phyloP scores from a whole-genome alignment of 37 sponge, comb jelly and placozoan species.

The Cliona cf. orientalis region DNA sequence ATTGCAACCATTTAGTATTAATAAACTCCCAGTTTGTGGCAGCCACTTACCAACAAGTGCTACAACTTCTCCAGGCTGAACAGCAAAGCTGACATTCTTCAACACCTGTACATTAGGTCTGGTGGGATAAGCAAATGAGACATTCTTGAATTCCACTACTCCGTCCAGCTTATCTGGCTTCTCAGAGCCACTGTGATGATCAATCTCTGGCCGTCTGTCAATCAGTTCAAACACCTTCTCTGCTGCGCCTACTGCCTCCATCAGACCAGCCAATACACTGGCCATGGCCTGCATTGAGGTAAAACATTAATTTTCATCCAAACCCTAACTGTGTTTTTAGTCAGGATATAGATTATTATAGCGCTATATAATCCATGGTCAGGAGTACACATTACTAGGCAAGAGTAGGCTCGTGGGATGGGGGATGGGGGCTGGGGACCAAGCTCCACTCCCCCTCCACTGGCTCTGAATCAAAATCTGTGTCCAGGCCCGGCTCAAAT shows the following conservation, averaged over 20 bases:
- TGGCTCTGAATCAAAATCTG: too few species aligned
- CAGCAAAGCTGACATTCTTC: slow-evolving; percentile 33
- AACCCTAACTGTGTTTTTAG: too few species aligned
- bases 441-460: too few species aligned
- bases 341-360: too few species aligned
- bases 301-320: too few species aligned
- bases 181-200: slow-evolving; percentile 12
- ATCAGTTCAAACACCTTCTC: slow-evolving; percentile 69
- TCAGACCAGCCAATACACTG: slow-evolving; percentile 57
- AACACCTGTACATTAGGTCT: slow-evolving; percentile 43
- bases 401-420: too few species aligned
- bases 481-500: too few species aligned
- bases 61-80: slow-evolving; percentile 56
- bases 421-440: too few species aligned
- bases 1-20: too few species aligned
- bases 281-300: slow-evolving; percentile 43
- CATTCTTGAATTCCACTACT: slow-evolving; percentile 47
- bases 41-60: slow-evolving; percentile 44
- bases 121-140: slow-evolving; percentile 55
- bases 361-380: too few species aligned
- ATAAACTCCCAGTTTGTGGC: too few species aligned
- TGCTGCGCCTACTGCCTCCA: slow-evolving; percentile 69
- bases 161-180: slow-evolving; percentile 42
- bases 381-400: too few species aligned
- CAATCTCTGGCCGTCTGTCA: slow-evolving; percentile 49